Percentiles rank a stretch among this genome's conserved stretches.
Evolutionary conservation across 2,888 invertebrate genomes (phyloP).

Genomic region (Brenthis hecate): DNA sequence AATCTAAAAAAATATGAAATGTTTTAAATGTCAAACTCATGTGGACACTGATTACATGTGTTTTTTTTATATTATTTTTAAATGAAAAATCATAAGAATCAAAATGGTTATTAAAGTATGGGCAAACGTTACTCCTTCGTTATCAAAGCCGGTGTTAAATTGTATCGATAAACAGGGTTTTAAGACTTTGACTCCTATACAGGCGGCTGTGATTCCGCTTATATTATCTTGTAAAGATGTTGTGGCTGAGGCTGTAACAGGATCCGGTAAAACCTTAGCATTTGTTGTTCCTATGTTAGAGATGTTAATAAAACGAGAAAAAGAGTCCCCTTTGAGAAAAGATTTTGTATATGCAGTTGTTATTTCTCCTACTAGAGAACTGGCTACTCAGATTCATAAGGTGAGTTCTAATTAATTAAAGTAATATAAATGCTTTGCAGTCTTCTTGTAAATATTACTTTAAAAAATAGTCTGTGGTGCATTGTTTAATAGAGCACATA

Average conservation of each 20-base stretch:
- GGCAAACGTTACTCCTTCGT: slow-evolving; percentile 64
- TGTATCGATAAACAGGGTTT: slow-evolving; percentile 80
- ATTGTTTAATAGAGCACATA: no score
- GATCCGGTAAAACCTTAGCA: slow-evolving; percentile 98
- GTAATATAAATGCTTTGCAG: background rate
- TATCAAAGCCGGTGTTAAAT: slow-evolving; percentile 76
- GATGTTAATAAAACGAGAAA: slow-evolving; percentile 85
- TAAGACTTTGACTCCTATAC: slow-evolving; percentile 83
- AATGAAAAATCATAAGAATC: background rate
- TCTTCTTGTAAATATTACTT: no score
- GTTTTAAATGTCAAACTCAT: slow-evolving; percentile 42
- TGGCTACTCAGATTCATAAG: slow-evolving; percentile 94
- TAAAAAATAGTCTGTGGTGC: no score
- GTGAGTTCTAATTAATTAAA: slow-evolving; percentile 52
- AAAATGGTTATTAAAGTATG: slow-evolving; percentile 74
- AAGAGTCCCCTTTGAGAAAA: slow-evolving; percentile 84
- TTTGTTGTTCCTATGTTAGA: slow-evolving; percentile 96
- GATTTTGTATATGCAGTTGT: slow-evolving; percentile 94
- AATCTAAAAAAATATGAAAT: background rate
- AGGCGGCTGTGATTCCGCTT: slow-evolving; percentile 94
- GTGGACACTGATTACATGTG: slow-evolving; percentile 27
- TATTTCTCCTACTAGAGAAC: slow-evolving; percentile 97
- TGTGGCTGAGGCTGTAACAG: slow-evolving; percentile 98
- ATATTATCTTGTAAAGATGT: slow-evolving; percentile 96
- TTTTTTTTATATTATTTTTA: slow-evolving; percentile 8